These are phyloP conservation scores for Callinectes sapidus DNA, from an alignment of 2,888 invertebrate species.

Conservation along the genomic window DNA sequence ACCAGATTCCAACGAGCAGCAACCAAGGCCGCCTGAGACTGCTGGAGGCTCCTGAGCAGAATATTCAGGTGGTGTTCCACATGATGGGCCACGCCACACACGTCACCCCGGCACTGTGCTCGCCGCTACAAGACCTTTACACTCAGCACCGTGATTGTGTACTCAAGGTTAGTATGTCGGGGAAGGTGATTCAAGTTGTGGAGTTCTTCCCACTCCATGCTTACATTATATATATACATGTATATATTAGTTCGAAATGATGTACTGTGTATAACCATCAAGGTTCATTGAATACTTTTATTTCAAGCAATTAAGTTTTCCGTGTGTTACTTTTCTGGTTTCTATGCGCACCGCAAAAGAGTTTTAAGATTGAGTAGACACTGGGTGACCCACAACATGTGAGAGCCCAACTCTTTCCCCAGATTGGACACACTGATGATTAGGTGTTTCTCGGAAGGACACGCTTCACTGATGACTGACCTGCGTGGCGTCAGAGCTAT, in stretches of 20 bases:
- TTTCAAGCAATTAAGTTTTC: background rate
- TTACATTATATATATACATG: too few species aligned
- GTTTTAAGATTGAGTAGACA: background rate
- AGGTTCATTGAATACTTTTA: background rate
- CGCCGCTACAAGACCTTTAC: conserved; percentile 67
- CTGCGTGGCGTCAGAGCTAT: background rate
- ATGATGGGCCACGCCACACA: conserved; percentile 68
- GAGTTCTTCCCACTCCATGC: too few species aligned
- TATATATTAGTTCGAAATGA: background rate
- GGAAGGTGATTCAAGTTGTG: too few species aligned
- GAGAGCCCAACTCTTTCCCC: background rate
- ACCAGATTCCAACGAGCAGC: conserved; percentile 65
- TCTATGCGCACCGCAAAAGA: background rate
- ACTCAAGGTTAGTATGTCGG: conserved; percentile 55
- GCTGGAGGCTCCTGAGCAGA: conserved; percentile 69
- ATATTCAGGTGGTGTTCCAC: conserved; percentile 68
- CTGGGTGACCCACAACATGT: background rate
- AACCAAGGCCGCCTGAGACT: conserved; percentile 61
- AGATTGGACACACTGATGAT: background rate
- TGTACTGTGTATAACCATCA: background rate
- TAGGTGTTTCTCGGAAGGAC: background rate
- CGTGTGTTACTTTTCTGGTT: background rate
- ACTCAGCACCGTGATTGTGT: conserved; percentile 65
- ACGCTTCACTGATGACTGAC: background rate
- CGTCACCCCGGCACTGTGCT: conserved; percentile 63